Conservation (phyloP, 23 tunicate species). For the Trididemnum clinides region DNA sequence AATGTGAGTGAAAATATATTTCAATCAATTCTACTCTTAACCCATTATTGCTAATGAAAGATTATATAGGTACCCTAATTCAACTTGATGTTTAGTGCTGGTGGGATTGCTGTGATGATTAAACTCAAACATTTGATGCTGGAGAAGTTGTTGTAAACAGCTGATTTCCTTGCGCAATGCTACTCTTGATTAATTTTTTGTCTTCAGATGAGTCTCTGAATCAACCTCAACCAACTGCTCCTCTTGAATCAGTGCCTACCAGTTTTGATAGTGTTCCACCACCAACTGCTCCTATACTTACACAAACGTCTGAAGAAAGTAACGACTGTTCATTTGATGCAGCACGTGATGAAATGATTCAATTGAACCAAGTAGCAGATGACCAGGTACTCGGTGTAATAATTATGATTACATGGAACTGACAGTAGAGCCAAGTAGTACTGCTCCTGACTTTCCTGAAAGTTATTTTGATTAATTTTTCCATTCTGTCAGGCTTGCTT, state of each 20-base stretch:
- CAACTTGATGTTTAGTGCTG: no score
- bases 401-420: no score
- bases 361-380: neutral
- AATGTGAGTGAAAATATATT: no score
- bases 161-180: no score
- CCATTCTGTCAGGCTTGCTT: no score
- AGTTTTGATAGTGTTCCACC: neutral
- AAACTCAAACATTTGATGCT: no score
- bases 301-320: neutral
- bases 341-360: neutral
- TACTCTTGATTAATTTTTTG: neutral
- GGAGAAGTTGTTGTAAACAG: neutral
- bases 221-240: neutral
- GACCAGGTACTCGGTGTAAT: neutral
- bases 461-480: no score
- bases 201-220: neutral
- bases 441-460: neutral
- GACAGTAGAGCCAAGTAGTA: neutral
- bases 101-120: no score
- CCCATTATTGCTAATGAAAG: no score
- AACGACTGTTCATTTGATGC: neutral
- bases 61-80: no score
- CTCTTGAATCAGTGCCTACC: neutral
- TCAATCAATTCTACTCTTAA: no score
- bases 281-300: slow-evolving; percentile 6